Conservation (phyloP, 2,888 invertebrate genomes). For the Hypomecis punctinalis region DNA sequence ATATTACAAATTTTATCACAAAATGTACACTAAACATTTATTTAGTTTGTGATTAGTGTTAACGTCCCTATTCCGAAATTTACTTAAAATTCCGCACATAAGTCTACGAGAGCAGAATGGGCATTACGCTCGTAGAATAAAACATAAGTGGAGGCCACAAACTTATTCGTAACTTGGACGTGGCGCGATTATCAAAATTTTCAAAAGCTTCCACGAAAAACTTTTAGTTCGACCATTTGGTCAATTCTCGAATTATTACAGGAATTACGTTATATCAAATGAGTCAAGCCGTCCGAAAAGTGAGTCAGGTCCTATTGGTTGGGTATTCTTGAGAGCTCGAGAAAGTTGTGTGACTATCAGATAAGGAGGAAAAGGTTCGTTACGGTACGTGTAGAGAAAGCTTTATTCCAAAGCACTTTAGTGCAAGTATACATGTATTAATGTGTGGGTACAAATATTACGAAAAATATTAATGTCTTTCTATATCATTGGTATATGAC, state of each 20-base stretch:
- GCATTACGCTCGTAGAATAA: slow-evolving; percentile 32
- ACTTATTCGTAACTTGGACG: background rate
- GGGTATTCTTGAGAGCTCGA: slow-evolving; percentile 30
- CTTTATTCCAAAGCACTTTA: background rate
- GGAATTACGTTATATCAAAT: slow-evolving; percentile 31
- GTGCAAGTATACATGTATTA: no score
- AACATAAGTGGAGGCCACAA: slow-evolving; percentile 3
- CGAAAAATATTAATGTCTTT: no score
- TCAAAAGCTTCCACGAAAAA: background rate
- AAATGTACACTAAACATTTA: no score
- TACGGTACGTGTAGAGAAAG: background rate
- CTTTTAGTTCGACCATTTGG: background rate
- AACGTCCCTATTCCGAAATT: slow-evolving; percentile 47
- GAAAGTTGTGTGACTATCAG: slow-evolving; percentile 21
- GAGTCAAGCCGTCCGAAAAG: slow-evolving; percentile 30
- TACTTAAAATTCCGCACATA: slow-evolving; percentile 47
- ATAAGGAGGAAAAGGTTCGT: slow-evolving; percentile 3
- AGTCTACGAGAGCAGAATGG: slow-evolving; percentile 39
- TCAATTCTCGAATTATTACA: background rate
- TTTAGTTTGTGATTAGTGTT: no score
- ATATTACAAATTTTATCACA: no score
- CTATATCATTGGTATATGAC: no score
- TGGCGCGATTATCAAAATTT: background rate
- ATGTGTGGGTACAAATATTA: no score
- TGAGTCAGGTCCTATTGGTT: slow-evolving; percentile 37